phyloP scores from a whole-genome alignment of 2,113 vertebrate species.

The pig (Sus scrofa) region T2T-Sscrofa CM000824.6:148791001-148791500 shows the following conservation, averaged over 20 bases:
- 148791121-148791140: not conserved
- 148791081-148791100: not conserved
- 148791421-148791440: no score
- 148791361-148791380: not conserved
- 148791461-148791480: no score
- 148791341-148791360: not conserved
- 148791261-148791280: not conserved
- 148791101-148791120: not conserved
- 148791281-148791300: not conserved
- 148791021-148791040: not conserved
- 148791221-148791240: not conserved
- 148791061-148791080: not conserved
- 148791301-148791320: not conserved
- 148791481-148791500: no score
- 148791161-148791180: not conserved
- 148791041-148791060: not conserved
- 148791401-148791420: no score
- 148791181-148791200: not conserved
- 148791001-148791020: not conserved
- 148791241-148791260: not conserved
- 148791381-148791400: constrained; percentile 16
- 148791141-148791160: not conserved
- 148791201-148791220: not conserved
- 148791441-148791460: no score
- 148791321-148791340: not conserved